Evolutionary conservation across 2,113 vertebrate species (phyloP).

Genomic region (Entomyzon cyanotis): DNA sequence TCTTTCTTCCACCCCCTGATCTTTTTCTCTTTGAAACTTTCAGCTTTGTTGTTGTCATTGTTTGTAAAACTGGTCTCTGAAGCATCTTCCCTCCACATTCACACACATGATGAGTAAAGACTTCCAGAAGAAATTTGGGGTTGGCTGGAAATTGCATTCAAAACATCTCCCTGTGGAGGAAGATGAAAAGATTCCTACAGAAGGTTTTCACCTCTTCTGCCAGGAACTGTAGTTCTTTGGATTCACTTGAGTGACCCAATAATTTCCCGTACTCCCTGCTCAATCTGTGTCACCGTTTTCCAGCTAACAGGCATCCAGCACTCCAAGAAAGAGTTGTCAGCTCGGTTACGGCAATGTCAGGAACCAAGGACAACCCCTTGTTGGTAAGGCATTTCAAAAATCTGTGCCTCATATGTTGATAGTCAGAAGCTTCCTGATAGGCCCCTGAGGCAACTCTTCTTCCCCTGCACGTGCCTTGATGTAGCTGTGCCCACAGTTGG

Average conservation of each 20-base stretch:
- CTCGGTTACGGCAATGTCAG: slow-evolving; percentile 24
- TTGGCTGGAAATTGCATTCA: background rate
- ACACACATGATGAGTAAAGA: background rate
- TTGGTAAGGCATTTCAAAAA: slow-evolving; percentile 48
- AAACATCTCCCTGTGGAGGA: background rate
- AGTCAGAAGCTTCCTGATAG: background rate
- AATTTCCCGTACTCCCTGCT: background rate
- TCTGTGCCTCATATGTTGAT: background rate
- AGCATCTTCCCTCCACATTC: background rate
- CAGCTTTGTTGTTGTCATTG: background rate
- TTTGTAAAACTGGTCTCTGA: background rate
- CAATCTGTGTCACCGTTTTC: background rate
- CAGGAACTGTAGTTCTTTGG: background rate
- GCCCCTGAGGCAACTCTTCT: background rate
- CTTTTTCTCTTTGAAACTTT: background rate
- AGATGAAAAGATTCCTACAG: background rate
- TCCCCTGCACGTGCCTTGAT: fast-evolving
- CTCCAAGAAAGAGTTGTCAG: slow-evolving; percentile 31
- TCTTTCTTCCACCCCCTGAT: background rate
- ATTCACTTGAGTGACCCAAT: background rate
- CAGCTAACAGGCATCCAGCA: background rate
- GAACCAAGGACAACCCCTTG: background rate
- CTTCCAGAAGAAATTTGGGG: background rate
- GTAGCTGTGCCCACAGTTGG: fast-evolving
- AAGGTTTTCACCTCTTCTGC: background rate